Evolutionary conservation across 2,888 invertebrate species (phyloP), one percentile per base, ranked within the genome.

Genomic region (Beris chalybata): DNA sequence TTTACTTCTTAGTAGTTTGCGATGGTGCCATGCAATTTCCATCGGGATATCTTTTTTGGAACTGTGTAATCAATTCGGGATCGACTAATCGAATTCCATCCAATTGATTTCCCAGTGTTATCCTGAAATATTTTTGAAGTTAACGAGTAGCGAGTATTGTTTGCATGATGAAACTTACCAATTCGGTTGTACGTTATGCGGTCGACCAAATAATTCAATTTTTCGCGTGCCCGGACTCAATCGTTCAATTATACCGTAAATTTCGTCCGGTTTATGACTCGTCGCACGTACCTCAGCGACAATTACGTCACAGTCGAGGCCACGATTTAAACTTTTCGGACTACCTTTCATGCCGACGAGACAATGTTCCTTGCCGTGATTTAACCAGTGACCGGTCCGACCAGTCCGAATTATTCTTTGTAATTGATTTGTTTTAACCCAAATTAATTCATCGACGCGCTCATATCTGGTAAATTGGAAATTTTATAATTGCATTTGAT

Each of bases 401-500:
- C 98, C 98, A 0, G 98, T 98, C 38, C 97, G 85, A 74, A 98
- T 98, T 74, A 98, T 97, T 68, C 97, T 83, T 78, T 98, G 98
- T 68, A 98, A 82, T 78, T 98, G 98, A 82, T 98, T 98, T 0
- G 97, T 98, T 83, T 98, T 98, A 64, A 98, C 97, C 98, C 98
- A 98, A 74, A 98, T 97, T 48, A 98, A 87, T 78, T 98, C 98
- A 78, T 98, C 97, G 3, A 96, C 94, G 56, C 97, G 85, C 76
- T 95, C 93, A 77, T 98, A 97, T 5, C 76, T 76, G 43, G 4
- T 11, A 47, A 13, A 57, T 7, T 57, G 22, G 5, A 32, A 57
- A 48, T 48, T 15, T 15, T 4, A 11, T 55, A 55, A 31, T 7
- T 45, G 38, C 7, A 7, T 38, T 38, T 38, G 38, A 38, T 38